Conservation (phyloP, 2,797 vertebrate genomes). For the Pangasius krempfi region DNA sequence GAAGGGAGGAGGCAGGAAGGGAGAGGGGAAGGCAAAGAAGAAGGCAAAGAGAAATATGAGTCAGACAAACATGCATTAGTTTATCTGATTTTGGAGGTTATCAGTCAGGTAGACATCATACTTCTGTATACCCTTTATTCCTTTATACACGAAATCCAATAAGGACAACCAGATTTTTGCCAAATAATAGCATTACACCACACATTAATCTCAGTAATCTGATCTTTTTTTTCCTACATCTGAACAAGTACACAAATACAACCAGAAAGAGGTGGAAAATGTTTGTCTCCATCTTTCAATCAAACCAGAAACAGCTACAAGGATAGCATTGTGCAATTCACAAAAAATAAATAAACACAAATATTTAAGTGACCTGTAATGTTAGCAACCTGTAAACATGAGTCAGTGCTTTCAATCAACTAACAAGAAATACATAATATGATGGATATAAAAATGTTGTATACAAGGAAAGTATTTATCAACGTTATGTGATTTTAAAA, state of each 20-base stretch:
- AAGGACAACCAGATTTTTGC: neutral
- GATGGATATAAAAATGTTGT: neutral
- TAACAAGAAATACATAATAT: neutral
- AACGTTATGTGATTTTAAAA: neutral
- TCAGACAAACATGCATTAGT: neutral
- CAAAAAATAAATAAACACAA: neutral
- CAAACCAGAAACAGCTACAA: neutral
- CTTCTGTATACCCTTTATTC: neutral
- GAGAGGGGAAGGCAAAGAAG: neutral
- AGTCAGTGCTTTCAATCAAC: neutral
- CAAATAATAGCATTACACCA: neutral
- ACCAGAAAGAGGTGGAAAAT: neutral
- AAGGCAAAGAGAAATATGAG: neutral
- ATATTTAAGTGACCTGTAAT: neutral
- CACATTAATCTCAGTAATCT: neutral
- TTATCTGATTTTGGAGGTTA: neutral
- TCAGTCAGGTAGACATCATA: too few relatives aligned
- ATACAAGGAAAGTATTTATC: neutral
- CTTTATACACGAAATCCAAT: neutral
- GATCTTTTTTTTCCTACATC: neutral
- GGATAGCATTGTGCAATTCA: neutral
- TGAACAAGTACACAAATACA: neutral
- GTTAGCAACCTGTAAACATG: neutral
- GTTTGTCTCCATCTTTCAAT: neutral
- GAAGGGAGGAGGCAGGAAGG: constrained; percentile 50